These are phyloP conservation scores for Andrena cerasifolii DNA, from an alignment of 1,140 invertebrate genomes.

Conservation along the genomic window DNA sequence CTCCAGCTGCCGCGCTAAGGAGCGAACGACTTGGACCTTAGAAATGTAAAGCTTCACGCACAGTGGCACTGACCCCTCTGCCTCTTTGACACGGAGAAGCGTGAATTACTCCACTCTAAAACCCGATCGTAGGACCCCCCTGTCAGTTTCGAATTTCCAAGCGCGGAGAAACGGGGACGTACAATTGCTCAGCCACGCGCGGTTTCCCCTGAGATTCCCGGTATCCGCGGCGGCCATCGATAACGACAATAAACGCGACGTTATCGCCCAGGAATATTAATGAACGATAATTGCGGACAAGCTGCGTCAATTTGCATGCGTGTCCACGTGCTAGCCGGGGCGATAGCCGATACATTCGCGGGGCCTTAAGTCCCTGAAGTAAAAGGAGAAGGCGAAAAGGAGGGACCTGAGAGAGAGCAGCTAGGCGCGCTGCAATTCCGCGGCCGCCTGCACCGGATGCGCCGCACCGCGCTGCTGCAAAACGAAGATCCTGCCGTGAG, in stretches of 20 bases:
- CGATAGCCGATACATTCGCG: background rate
- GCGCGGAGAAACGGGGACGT: too few relatives aligned
- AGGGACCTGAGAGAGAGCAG: background rate
- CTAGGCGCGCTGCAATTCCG: constrained; percentile 16
- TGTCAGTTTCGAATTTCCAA: too few relatives aligned
- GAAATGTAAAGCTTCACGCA: too few relatives aligned
- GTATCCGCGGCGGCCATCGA: background rate
- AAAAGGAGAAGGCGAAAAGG: background rate
- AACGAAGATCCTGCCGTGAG: constrained; percentile 71
- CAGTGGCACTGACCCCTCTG: too few relatives aligned
- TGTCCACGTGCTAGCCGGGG: background rate
- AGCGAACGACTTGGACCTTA: too few relatives aligned
- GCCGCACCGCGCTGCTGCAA: constrained; percentile 60
- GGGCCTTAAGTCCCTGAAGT: too few relatives aligned
- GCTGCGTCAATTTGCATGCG: constrained; percentile 6
- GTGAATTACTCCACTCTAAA: too few relatives aligned
- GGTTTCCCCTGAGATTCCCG: too few relatives aligned
- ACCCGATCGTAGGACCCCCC: too few relatives aligned
- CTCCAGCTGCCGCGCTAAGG: constrained; percentile 2
- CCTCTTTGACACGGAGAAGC: too few relatives aligned
- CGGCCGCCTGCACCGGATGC: constrained; percentile 65
- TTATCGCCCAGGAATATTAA: constrained; percentile 14
- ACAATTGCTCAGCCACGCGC: background rate
- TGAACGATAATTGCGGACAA: constrained; percentile 33
- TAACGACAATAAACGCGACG: background rate